phyloP scores from a whole-genome alignment of 53 echinoderm and acorn worm genomes.

The Paracentrotus lividus region DNA sequence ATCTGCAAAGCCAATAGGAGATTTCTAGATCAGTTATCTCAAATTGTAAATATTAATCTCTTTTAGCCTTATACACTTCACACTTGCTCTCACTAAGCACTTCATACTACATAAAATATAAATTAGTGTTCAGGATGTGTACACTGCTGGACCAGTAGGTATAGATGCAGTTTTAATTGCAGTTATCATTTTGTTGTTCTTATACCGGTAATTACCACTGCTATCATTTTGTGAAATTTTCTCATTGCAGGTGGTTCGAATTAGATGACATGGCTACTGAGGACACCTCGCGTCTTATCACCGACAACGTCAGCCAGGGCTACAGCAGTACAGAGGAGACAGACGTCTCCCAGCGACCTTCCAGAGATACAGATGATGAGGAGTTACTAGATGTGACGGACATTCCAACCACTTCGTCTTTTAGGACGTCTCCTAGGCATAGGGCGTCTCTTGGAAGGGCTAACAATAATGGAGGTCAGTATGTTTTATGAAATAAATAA shows the following conservation, averaged over 20 bases:
- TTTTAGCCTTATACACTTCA: too few species aligned
- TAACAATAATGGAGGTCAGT: conserved; percentile 32
- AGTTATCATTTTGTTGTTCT: too few species aligned
- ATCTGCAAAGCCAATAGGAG: too few species aligned
- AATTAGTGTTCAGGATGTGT: too few species aligned
- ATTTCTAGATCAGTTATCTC: too few species aligned
- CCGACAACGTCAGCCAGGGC: not conserved
- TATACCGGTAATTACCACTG: too few species aligned
- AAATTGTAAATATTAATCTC: too few species aligned
- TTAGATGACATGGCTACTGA: conserved; percentile 63
- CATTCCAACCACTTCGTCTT: conserved; percentile 40
- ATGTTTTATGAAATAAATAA: not conserved
- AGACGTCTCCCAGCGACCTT: not conserved
- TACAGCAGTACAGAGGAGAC: conserved; percentile 53
- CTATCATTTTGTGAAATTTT: too few species aligned
- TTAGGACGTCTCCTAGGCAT: conserved; percentile 38
- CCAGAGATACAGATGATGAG: conserved; percentile 80
- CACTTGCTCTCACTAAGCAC: too few species aligned
- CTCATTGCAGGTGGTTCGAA: conserved; percentile 50
- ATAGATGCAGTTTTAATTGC: too few species aligned
- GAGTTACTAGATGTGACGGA: conserved; percentile 80
- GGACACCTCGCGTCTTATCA: conserved; percentile 31
- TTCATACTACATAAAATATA: too few species aligned
- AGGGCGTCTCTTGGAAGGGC: not conserved
- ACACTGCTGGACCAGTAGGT: too few species aligned